These are phyloP conservation scores for Labroides dimidiatus DNA, from an alignment of 2,797 vertebrate genomes.

Conservation along the genomic window DNA sequence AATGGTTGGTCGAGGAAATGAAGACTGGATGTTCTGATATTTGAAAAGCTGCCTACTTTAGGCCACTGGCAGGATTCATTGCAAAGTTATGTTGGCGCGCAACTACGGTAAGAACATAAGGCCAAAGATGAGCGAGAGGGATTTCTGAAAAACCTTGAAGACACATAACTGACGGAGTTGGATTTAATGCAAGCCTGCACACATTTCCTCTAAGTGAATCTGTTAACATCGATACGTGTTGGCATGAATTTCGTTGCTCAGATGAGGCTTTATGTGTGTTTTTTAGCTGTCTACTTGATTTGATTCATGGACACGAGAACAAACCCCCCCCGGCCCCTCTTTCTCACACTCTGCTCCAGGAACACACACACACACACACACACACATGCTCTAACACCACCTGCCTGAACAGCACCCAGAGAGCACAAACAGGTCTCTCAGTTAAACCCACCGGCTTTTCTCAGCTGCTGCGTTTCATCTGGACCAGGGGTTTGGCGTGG, in stretches of 20 bases:
- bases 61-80: neutral
- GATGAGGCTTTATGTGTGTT: neutral
- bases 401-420: conserved; percentile 40
- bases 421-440: conserved; percentile 39
- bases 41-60: neutral
- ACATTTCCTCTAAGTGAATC: neutral
- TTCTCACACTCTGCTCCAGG: neutral
- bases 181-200: neutral
- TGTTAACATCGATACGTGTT: neutral
- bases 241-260: neutral
- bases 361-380: neutral
- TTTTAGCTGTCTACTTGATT: neutral
- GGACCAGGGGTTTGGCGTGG: conserved; percentile 8
- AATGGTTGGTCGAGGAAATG: neutral
- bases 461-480: conserved; percentile 30
- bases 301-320: neutral
- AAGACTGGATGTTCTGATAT: neutral
- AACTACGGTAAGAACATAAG: neutral
- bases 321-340: neutral
- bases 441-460: conserved; percentile 25
- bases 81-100: neutral
- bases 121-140: neutral
- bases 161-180: neutral
- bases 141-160: neutral
- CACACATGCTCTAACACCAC: conserved; percentile 6